Evolutionary conservation across 2,888 invertebrate species (phyloP), one percentile per base, ranked within the genome.

Genomic region (Drosophila neutralis): DNA sequence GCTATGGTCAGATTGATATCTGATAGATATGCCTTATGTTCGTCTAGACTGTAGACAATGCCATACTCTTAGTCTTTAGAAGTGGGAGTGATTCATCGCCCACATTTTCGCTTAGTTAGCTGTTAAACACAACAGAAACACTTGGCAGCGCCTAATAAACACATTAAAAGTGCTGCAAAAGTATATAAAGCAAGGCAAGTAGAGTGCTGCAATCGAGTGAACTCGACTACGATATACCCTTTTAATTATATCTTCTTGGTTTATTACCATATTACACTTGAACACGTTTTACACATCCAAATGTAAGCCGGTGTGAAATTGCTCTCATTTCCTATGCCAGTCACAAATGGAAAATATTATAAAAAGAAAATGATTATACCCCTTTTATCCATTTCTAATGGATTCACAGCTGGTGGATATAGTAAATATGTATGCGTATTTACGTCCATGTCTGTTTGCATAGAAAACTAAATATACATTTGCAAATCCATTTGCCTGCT

Each of bases 81-180:
- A 54, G 27, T 36, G 68, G 8, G 21, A 36, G n/a, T 11, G 35
- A 38, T 13, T 35, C 24, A 49, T 40, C 40, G 68, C 56, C 58
- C 65, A 80, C 64, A 67, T 70, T 72, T 65, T 54, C 62, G 62
- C 57, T 59, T 69, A 80, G 68, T 66, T 10, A 56, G 51, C 70
- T 65, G 42, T 54, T 29, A 66, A 60, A 6, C 21, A 40, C 36
- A 73, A 64, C 13, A 51, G 24, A 29, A 45, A 29, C 35, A 51
- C 38, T 56, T 36, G 62, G 45, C 11, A 61, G 24, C 11, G 18
- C 8, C 24, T 13, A 21, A 58, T 68, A 78, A 78, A 63, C 78
- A 76, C 62, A 60, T 29, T 70, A 49, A 42, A 59, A 59, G 52
- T 61, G 21, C 31, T 51, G 42, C 42, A 56, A 27, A 49, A 36